Conservation (phyloP, 2,888 invertebrate species). For the Brenthis daphne region DNA sequence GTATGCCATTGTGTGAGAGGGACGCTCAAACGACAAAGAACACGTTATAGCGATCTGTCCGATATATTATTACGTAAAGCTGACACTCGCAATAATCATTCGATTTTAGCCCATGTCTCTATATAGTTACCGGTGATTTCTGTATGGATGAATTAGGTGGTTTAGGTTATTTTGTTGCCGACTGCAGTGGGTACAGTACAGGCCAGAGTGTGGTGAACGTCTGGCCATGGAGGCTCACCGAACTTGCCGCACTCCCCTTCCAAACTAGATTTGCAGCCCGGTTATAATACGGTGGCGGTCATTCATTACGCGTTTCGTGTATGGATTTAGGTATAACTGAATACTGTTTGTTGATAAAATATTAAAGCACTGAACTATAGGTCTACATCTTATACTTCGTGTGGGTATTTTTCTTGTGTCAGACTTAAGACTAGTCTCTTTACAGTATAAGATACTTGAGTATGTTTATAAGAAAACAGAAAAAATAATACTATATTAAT, state of each 20-base stretch:
- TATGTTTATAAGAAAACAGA: no score
- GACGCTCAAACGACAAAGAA: constrained; percentile 79
- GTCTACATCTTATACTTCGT: neutral
- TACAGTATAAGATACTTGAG: no score
- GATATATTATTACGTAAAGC: constrained; percentile 45
- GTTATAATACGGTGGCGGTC: constrained; percentile 73
- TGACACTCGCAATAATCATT: constrained; percentile 28
- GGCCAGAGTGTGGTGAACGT: constrained; percentile 78
- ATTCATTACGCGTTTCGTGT: constrained; percentile 76
- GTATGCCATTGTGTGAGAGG: constrained; percentile 82
- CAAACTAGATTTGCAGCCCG: constrained; percentile 79
- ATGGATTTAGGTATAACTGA: constrained; percentile 60
- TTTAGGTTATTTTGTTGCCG: constrained; percentile 48
- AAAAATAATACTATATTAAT: no score
- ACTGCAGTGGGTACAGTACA: constrained; percentile 59
- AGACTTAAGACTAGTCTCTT: no score
- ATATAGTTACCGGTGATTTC: constrained; percentile 41
- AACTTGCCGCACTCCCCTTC: constrained; percentile 80
- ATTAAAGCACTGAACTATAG: constrained; percentile 16
- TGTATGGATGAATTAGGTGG: constrained; percentile 35
- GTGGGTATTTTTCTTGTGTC: neutral
- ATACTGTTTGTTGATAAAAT: constrained; percentile 30
- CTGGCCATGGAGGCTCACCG: constrained; percentile 81
- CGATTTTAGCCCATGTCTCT: constrained; percentile 40
- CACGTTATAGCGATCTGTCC: constrained; percentile 79